Evolutionary conservation across 2,113 vertebrate species (phyloP), one percentile per base, ranked within the genome.

Genomic region (Megalops atlanticus): DNA sequence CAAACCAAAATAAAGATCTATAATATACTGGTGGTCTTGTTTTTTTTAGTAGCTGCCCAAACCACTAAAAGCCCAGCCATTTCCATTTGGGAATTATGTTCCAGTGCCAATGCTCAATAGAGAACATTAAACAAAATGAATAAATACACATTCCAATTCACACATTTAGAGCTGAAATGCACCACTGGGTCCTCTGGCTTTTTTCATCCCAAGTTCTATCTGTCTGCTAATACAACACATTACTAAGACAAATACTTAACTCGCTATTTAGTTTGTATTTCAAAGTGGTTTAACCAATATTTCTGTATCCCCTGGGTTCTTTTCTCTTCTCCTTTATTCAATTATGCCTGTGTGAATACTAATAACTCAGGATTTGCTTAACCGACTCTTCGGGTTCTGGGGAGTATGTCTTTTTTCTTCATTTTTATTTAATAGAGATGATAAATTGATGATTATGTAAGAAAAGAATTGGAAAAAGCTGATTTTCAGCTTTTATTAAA

Each of bases 1-100:
- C 73, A 80, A 88, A 85, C 84, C 83, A 89, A 91, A 91, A 58
- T 4, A 58, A 58, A 58, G 21, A 58, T 58, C 52, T 58, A 24
- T 18, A 2, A n/a, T 5, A 24, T 24, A 31, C 24, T 31, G 58
- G n/a, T 31, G 58, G 5, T 64, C 58, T 31, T 31, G 31, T 64
- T 64, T 31, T n/a, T n/a, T 11, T 64, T 4, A 64, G 58, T 11
- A 64, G 24, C 21, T 64, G 24, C n/a, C 58, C 58, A 24, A 31
- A 31, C 7, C 5, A 24, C 58, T 64, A 64, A 64, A 64, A 64
- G 58, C 58, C 58, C 8, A 64, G 21, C 58, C 58, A 64, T 64
- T 31, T 64, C 10, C 58, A 64, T 64, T 31, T 6, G 58, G 24
- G 58, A 78, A 78, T 58, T 78, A 41, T 41, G 68, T 43, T 64